A percentile compares a stretch with the other conserved stretches of the same genome.
Evolutionary conservation across 2,797 vertebrate genomes (phyloP).

Genomic region (Characodon lateralis): DNA sequence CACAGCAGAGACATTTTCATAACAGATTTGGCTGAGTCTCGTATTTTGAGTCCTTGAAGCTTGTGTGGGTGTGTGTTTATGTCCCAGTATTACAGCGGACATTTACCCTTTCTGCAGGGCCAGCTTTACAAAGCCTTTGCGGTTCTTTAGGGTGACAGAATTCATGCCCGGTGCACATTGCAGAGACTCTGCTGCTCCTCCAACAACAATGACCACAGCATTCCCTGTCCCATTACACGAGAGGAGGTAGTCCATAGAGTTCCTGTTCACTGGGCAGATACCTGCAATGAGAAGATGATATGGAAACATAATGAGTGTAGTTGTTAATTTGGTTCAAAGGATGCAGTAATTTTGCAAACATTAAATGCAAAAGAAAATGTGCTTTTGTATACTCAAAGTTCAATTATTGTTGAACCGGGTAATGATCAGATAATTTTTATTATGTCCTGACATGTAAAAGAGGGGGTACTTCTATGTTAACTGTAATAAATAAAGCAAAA

Average conservation of each 20-base stretch:
- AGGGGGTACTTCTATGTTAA: too few species aligned
- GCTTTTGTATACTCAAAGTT: too few species aligned
- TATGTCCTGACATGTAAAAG: too few species aligned
- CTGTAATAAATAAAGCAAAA: too few species aligned
- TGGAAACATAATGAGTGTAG: background rate
- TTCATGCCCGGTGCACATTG: conserved; percentile 89
- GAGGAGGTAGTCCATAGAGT: conserved; percentile 95
- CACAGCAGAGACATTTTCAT: conserved; percentile 18
- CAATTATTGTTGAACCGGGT: too few species aligned
- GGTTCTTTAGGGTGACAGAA: conserved; percentile 86
- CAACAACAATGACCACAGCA: conserved; percentile 92
- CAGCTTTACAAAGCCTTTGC: conserved; percentile 94
- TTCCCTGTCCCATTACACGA: conserved; percentile 91
- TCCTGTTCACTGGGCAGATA: conserved; percentile 93
- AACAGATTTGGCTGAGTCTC: conserved; percentile 15
- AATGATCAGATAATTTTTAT: too few species aligned
- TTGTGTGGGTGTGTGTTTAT: conserved; percentile 3
- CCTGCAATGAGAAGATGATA: conserved; percentile 72
- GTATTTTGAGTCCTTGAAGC: background rate
- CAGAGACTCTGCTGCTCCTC: conserved; percentile 94
- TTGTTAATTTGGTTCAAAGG: background rate
- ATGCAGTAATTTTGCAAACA: too few species aligned
- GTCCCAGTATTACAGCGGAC: background rate
- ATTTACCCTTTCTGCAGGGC: conserved; percentile 92
- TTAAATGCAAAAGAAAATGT: too few species aligned